Evolutionary conservation across 2,113 vertebrate species (phyloP), one percentile per base, ranked within the genome.

Genomic region (Plotosus lineatus): DNA sequence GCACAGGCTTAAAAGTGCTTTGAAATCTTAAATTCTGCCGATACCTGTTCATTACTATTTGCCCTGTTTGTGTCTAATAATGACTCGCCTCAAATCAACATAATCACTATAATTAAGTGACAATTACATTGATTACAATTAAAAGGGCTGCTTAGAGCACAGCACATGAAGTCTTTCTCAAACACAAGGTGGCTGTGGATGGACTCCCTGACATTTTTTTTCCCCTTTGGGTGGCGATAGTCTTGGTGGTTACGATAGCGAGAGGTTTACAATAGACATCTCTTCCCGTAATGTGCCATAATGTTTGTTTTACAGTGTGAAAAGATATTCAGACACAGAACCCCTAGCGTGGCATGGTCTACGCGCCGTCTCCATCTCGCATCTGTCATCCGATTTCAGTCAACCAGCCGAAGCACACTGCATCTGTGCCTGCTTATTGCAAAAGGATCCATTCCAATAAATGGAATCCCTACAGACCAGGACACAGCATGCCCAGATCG

Each of bases 71-170:
- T 63, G 61, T 75, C 61, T 46, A 80, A 80, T 61, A 77, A 68
- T 26, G 78, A 44, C 33, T 76, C 71, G 55, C 48, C 28, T 48
- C 50, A 61, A 79, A 80, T 85, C 71, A 80, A 73, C 84, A 79
- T 82, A 85, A 85, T 85, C 55, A 79, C 77, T 23, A 82, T 78
- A 75, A 79, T 79, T 82, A 50, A 76, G 78, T 71, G 71, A 71
- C 82, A 85, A 85, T 85, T 82, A 82, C 77, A 79, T 82, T 38
- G n/a, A 69, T 44, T 77, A 73, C 75, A 77, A 85, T 73, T 77
- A 83, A 82, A 77, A 50, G 55, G 68, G 33, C 69, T 75, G 69
- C 76, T 61, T 48, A 55, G 73, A 82, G 65, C 74, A 71, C 71
- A 61, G 74, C 44, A 44, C 77, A 75, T 66, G 68, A 63, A 46